Conservation (phyloP, 2,113 vertebrate genomes). For the Perognathus longimembris region DNA sequence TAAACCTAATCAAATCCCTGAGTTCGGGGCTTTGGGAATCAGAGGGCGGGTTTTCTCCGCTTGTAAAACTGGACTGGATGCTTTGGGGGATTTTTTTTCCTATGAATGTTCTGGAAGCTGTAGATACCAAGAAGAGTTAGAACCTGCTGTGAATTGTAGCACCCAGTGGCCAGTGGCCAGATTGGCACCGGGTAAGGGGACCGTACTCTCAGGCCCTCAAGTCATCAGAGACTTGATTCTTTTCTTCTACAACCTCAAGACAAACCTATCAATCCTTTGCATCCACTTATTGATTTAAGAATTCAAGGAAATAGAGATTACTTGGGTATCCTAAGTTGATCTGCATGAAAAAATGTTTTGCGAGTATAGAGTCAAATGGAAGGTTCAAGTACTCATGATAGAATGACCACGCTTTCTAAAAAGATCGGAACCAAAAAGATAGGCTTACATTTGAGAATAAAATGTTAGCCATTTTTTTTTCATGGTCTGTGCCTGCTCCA, state of each 20-base stretch:
- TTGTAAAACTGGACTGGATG: constrained; percentile 79
- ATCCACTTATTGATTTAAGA: neutral
- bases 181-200: fast-evolving
- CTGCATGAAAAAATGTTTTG: neutral
- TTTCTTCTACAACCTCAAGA: neutral
- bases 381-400: neutral
- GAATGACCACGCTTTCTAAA: neutral
- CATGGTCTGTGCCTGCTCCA: neutral
- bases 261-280: neutral
- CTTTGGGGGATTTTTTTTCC: constrained; percentile 61
- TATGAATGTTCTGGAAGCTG: constrained; percentile 33
- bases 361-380: neutral
- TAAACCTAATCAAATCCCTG: constrained; percentile 81
- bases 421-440: neutral
- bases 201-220: fast-evolving
- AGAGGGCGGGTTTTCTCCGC: constrained; percentile 70
- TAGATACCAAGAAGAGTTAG: neutral
- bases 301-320: neutral
- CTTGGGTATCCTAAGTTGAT: neutral
- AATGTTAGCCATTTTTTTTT: neutral
- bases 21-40: constrained; percentile 73
- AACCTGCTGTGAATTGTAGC: neutral
- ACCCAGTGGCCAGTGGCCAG: neutral
- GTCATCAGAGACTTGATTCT: neutral
- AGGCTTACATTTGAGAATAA: neutral